Evolutionary conservation across 2,888 invertebrate species (phyloP).

Genomic region (Caenorhabditis afra): DNA sequence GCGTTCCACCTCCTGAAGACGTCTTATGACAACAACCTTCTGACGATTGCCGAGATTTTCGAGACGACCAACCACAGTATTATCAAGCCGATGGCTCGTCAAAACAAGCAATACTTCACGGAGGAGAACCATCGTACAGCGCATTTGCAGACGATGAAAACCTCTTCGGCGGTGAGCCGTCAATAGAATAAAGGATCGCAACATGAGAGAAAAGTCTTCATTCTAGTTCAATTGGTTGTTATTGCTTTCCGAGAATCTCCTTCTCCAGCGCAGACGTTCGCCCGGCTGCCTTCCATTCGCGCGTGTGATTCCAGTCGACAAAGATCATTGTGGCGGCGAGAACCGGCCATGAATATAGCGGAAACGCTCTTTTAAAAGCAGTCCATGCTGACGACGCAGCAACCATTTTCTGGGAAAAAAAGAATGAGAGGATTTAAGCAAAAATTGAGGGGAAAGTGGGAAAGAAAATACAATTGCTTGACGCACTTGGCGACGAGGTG

Average conservation of each 20-base stretch:
- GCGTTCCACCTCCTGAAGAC: slow-evolving; percentile 49
- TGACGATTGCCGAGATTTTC: slow-evolving; percentile 27
- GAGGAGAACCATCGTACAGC: slow-evolving; percentile 41
- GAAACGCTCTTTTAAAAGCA: slow-evolving; percentile 65
- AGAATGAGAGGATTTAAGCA: neutral
- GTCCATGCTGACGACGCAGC: slow-evolving; percentile 59
- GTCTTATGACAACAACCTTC: slow-evolving; percentile 48
- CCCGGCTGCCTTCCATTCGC: slow-evolving; percentile 74
- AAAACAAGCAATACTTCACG: slow-evolving; percentile 36
- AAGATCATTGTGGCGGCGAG: slow-evolving; percentile 73
- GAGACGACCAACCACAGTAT: slow-evolving; percentile 29
- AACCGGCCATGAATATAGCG: slow-evolving; percentile 70
- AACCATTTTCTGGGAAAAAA: slow-evolving; percentile 33
- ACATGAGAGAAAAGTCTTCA: slow-evolving; percentile 1
- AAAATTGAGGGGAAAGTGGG: neutral
- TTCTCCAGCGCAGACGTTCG: slow-evolving; percentile 65
- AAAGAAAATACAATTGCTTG: neutral
- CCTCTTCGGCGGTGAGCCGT: slow-evolving; percentile 14
- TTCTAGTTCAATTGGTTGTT: neutral
- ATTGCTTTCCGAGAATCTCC: slow-evolving; percentile 65
- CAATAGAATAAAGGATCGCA: neutral
- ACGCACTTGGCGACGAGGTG: neutral
- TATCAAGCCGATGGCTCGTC: slow-evolving; percentile 48
- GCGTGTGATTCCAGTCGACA: slow-evolving; percentile 77
- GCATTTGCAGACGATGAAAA: slow-evolving; percentile 44